phyloP scores from a whole-genome alignment of 2,113 vertebrate species.

The Sylvia atricapilla region DNA sequence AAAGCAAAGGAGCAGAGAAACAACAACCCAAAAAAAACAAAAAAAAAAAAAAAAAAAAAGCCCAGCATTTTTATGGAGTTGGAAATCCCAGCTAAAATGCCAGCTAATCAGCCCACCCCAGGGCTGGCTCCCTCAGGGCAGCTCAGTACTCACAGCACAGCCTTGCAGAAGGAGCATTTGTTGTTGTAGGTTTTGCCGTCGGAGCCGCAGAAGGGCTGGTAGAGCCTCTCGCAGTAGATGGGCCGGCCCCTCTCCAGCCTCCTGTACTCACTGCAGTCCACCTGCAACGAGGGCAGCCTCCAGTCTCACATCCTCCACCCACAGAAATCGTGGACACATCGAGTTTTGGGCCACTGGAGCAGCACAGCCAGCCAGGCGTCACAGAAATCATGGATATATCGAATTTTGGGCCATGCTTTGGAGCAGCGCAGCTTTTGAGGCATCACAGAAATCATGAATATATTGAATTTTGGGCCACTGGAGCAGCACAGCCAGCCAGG shows the following conservation, averaged over 20 bases:
- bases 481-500: background rate
- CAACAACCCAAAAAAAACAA: background rate
- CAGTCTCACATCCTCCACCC: background rate
- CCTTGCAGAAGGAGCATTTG: constrained; percentile 61
- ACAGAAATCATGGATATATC: background rate
- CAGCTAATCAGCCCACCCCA: background rate
- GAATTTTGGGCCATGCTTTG: background rate
- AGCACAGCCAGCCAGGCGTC: too few relatives aligned
- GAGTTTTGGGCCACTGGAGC: background rate
- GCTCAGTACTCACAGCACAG: constrained; percentile 31
- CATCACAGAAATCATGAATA: too few relatives aligned
- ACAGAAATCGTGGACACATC: background rate
- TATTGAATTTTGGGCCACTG: too few relatives aligned
- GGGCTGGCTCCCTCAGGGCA: background rate
- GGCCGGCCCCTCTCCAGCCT: constrained; percentile 18
- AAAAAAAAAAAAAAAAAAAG: too few relatives aligned
- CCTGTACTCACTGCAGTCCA: constrained; percentile 56
- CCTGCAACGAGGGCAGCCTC: background rate
- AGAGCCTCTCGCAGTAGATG: constrained; percentile 47
- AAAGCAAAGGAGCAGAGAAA: background rate
- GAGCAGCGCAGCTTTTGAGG: too few relatives aligned
- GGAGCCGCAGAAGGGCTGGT: constrained; percentile 43
- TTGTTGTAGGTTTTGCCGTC: constrained; percentile 58
- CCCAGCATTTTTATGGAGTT: background rate
- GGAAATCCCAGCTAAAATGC: background rate